phyloP scores from a whole-genome alignment of 1,140 invertebrate genomes.

The Steinernema khuongi region DNA sequence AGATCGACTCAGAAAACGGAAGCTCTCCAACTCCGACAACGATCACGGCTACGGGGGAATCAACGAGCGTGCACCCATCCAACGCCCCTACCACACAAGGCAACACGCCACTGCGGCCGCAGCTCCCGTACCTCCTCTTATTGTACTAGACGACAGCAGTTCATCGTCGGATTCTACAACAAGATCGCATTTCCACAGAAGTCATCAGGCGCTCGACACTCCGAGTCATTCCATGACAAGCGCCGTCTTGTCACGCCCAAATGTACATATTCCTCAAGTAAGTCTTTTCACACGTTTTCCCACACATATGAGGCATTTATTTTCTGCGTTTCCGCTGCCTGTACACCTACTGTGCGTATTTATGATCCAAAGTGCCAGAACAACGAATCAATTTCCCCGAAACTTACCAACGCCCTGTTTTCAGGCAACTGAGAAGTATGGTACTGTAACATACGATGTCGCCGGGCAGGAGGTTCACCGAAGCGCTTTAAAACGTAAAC shows the following conservation, averaged over 20 bases:
- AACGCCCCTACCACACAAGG: neutral
- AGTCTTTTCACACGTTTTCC: no score
- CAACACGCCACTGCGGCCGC: slow-evolving; percentile 1
- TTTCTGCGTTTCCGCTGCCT: no score
- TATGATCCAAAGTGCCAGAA: no score
- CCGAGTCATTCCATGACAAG: neutral
- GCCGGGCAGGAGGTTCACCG: neutral
- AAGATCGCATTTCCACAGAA: neutral
- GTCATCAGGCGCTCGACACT: neutral
- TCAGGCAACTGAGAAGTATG: neutral
- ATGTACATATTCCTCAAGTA: neutral
- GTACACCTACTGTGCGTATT: no score
- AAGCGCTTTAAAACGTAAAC: neutral
- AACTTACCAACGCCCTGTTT: neutral
- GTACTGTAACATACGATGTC: neutral
- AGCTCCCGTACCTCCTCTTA: slow-evolving; percentile 7
- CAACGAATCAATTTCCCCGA: no score
- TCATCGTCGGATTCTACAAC: neutral
- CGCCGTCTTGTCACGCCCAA: neutral
- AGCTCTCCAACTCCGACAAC: slow-evolving; percentile 14
- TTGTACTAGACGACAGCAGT: slow-evolving; percentile 2
- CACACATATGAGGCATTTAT: no score
- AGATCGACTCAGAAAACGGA: slow-evolving; percentile 12
- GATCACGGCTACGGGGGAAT: slow-evolving; percentile 4
- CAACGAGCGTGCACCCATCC: neutral